Evolutionary conservation across 2,113 vertebrate genomes (phyloP).

Genomic region (Gymnorhina tibicen): DNA sequence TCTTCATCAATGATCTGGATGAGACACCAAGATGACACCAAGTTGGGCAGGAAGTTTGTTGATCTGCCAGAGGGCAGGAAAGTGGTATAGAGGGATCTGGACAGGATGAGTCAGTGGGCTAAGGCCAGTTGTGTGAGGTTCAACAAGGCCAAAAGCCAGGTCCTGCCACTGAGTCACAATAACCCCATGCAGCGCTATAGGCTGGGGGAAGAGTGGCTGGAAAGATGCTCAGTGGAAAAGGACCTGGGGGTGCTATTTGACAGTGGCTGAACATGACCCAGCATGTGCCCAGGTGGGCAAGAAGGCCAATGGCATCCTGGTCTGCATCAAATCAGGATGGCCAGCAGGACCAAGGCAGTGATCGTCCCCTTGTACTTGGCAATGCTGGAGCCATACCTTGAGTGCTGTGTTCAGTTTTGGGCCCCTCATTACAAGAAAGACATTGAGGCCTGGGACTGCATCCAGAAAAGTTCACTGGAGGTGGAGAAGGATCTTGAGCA

Average conservation of each 20-base stretch:
- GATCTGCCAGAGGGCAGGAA: background rate
- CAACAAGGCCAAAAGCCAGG: background rate
- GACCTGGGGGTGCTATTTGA: background rate
- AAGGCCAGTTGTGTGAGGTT: background rate
- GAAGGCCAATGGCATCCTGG: background rate
- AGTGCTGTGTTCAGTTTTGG: background rate
- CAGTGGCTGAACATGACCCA: background rate
- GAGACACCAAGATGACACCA: background rate
- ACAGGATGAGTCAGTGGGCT: background rate
- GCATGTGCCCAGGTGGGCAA: background rate
- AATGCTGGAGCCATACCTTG: background rate
- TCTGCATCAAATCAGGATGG: background rate
- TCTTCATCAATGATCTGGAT: background rate
- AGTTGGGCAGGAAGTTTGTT: background rate
- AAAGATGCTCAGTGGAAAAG: background rate
- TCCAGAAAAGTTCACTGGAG: background rate
- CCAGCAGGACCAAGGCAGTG: background rate
- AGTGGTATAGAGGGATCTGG: background rate
- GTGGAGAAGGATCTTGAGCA: background rate
- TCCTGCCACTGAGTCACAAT: background rate
- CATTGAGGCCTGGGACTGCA: background rate
- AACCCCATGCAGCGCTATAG: background rate
- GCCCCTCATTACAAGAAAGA: background rate
- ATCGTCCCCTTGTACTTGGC: fast-evolving
- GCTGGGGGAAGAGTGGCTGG: background rate